Conservation (phyloP, 1,140 invertebrate genomes). For the Drosophila navojoa region DNA sequence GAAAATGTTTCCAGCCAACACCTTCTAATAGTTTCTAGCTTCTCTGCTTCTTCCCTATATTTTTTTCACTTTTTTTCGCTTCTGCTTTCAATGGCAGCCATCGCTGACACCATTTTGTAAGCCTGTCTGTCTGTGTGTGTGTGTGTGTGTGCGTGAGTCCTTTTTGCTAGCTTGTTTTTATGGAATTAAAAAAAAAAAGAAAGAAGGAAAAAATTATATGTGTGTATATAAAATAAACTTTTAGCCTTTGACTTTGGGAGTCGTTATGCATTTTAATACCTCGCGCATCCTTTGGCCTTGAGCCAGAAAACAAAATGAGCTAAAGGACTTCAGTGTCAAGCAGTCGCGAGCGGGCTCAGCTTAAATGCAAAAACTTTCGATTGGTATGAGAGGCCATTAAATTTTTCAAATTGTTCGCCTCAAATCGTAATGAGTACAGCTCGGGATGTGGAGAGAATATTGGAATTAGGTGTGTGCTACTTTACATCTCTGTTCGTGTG, state of each 20-base stretch:
- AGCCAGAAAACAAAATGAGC: conserved; percentile 14
- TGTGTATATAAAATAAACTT: conserved; percentile 71
- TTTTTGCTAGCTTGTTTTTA: conserved; percentile 39
- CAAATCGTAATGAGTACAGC: too few species aligned
- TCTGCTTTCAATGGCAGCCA: conserved; percentile 58
- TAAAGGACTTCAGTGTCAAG: conserved; percentile 56
- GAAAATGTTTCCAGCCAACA: conserved; percentile 72
- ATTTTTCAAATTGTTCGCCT: too few species aligned
- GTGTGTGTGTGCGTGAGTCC: conserved; percentile 36
- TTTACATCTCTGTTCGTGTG: too few species aligned
- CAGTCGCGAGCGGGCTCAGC: conserved; percentile 28
- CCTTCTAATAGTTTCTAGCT: conserved; percentile 60
- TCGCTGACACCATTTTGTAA: conserved; percentile 71
- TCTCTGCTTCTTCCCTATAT: background rate
- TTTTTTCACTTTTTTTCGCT: conserved; percentile 15
- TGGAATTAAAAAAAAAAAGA: conserved; percentile 58
- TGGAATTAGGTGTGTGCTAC: too few species aligned
- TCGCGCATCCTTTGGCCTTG: conserved; percentile 42
- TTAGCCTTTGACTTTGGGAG: conserved; percentile 71
- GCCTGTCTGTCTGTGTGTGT: conserved; percentile 20
- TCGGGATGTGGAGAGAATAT: too few species aligned
- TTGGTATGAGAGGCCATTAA: too few species aligned
- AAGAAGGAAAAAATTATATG: background rate
- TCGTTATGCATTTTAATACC: conserved; percentile 73
- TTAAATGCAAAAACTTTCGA: too few species aligned